Base-by-base conservation (phyloP, 2,888 invertebrate species). In the Lasioglossum morio region DNA sequence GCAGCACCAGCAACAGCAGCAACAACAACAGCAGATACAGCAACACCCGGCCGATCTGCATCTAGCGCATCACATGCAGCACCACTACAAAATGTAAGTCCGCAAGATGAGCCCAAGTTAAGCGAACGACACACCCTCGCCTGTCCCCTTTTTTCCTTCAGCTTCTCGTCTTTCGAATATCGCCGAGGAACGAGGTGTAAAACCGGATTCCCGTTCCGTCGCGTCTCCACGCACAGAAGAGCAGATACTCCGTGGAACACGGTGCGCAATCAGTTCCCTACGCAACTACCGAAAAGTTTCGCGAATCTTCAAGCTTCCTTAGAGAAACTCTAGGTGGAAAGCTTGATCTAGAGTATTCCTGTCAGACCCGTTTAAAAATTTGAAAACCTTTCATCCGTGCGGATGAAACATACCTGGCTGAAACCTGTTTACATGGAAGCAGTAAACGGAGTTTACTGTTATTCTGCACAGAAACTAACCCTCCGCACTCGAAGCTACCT, bases 11-110 rank as follows among this genome's bases (percentile, higher is more conserved):
- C 92, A 93, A 27, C 92, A 92, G 72, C 93, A 93, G 53, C 93
- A 94, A 78, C 92, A 92, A 34, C 92, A 94, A 77, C 93, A 88
- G 14, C 94, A 94, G 72, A 93, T 93, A 37, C 93, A 94, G 72
- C 92, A 92, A 63, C 92, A 94, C 82, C 94, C 94, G 81, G 94
- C 94, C 66, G 94, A 95, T 77, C 92, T 95, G 80, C 95, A 95
- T 88, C 92, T 94, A 79, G 92, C 88, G 37, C 95, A 95, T 88
- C 95, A 95, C 86, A 94, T 95, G 95, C 95, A 95, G 83, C 95
- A 95, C 91, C 95, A 95, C 81, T 95, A 95, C 86, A 95, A 95
- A 92, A 94, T 95, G 95, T 95, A 89, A 95, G 95, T 94, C 84
- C 81, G 23, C 70, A 27, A 46, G 66, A 34, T 19, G 30, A 30